phyloP scores from a whole-genome alignment of 1,140 invertebrate genomes.

The Archivesica marissinica region DNA sequence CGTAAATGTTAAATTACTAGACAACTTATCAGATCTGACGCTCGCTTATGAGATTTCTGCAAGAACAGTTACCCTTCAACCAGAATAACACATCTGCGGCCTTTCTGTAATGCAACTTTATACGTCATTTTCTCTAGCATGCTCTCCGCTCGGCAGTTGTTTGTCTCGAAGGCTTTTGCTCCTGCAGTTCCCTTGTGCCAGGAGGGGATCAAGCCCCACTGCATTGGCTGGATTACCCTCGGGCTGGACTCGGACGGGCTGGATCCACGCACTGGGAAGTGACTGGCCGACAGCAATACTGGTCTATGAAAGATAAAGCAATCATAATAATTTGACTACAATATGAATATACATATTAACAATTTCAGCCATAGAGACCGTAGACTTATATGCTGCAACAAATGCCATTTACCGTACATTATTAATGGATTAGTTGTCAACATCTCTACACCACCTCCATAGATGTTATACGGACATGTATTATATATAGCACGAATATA shows the following conservation, averaged over 20 bases:
- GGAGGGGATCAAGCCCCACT: constrained; percentile 92
- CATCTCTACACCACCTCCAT: too few species aligned
- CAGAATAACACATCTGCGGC: constrained; percentile 90
- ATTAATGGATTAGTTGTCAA: too few species aligned
- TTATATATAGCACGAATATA: too few species aligned
- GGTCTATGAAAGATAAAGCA: too few species aligned
- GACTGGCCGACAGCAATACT: constrained; percentile 87
- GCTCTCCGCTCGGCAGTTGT: constrained; percentile 91
- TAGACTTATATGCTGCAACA: too few species aligned
- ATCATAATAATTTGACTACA: too few species aligned
- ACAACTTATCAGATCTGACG: background rate
- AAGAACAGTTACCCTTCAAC: constrained; percentile 87
- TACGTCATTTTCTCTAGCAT: constrained; percentile 89
- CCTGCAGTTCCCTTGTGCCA: constrained; percentile 88
- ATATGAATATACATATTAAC: too few species aligned
- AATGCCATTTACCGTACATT: too few species aligned
- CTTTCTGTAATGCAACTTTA: constrained; percentile 87
- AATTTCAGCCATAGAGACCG: too few species aligned
- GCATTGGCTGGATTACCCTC: constrained; percentile 80
- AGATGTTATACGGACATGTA: too few species aligned
- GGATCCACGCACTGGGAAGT: constrained; percentile 82
- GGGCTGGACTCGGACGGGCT: background rate
- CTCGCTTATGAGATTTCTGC: too few species aligned
- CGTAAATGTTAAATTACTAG: background rate
- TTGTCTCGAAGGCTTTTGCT: constrained; percentile 87